Percentiles rank a stretch among this genome's conserved stretches.
Evolutionary conservation across 53 echinoderm and acorn worm species (phyloP).

Genomic region (Echinarachnius parma): DNA sequence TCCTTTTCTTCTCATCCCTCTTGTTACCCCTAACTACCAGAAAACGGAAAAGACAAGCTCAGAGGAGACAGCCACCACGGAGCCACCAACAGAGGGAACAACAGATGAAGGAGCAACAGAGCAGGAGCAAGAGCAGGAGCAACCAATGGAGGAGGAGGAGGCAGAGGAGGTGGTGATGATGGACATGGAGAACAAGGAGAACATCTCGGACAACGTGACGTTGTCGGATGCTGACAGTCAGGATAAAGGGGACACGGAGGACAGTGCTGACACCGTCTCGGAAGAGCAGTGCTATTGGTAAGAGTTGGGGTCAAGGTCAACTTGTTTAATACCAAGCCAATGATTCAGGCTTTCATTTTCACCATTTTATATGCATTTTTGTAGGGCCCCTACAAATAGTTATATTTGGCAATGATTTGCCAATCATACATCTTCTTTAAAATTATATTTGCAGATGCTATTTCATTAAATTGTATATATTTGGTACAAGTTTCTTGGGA

Average conservation of each 20-base stretch:
- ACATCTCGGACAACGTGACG: conserved; percentile 30
- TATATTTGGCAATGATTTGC: no score
- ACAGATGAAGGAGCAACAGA: neutral
- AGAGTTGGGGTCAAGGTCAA: no score
- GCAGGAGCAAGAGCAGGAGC: neutral
- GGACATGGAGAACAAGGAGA: conserved; percentile 44
- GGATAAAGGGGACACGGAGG: conserved; percentile 9
- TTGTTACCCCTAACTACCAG: no score
- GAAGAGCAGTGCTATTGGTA: conserved; percentile 56
- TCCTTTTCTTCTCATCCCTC: no score
- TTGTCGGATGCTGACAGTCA: conserved; percentile 15
- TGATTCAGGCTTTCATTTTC: no score
- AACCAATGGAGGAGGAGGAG: neutral
- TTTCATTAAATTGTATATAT: no score
- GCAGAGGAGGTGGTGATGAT: conserved; percentile 28
- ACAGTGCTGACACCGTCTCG: neutral
- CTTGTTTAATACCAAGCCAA: no score
- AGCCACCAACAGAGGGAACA: neutral
- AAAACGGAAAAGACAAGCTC: conserved; percentile 10
- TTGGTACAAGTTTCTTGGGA: no score
- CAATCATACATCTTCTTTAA: no score
- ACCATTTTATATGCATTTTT: no score
- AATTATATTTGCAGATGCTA: no score
- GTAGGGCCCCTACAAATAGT: no score
- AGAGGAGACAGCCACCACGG: neutral